A percentile compares a stretch with the other conserved stretches of the same genome.
These are phyloP conservation scores for Arremon aurantiirostris DNA, from an alignment of 2,797 vertebrate genomes.

Conservation along the genomic window DNA sequence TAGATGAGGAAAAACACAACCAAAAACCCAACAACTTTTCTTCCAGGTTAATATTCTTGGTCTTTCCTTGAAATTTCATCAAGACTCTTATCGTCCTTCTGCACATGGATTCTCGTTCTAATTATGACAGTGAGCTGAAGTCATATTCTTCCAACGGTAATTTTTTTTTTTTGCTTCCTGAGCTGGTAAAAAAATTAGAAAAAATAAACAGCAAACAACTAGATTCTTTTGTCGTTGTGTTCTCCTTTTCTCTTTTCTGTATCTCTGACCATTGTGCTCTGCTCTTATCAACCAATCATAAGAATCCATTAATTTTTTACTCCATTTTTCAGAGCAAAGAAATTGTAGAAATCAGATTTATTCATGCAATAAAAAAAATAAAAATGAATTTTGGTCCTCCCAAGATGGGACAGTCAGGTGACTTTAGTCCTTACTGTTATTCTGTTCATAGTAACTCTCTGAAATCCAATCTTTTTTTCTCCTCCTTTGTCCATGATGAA, in stretches of 20 bases:
- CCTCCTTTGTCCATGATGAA: background rate
- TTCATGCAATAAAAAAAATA: background rate
- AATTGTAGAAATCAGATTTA: background rate
- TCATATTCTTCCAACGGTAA: background rate
- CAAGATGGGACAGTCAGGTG: background rate
- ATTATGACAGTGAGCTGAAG: background rate
- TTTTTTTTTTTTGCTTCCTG: background rate
- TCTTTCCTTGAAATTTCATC: background rate
- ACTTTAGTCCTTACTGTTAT: background rate
- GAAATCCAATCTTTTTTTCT: background rate
- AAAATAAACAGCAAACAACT: background rate
- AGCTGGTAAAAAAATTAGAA: background rate
- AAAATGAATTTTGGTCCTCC: background rate
- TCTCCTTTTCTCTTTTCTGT: background rate
- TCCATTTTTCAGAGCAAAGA: background rate
- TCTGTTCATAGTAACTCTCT: background rate
- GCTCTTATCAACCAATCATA: background rate
- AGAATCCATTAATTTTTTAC: background rate
- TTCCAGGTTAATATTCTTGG: background rate
- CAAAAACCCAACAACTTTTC: background rate
- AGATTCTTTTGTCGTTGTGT: background rate
- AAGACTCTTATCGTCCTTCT: background rate
- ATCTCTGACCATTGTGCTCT: background rate
- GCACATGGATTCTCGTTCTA: background rate
- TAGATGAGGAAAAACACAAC: background rate